phyloP scores from a whole-genome alignment of 1,140 invertebrate genomes.

The Armadillidium nasatum region DNA sequence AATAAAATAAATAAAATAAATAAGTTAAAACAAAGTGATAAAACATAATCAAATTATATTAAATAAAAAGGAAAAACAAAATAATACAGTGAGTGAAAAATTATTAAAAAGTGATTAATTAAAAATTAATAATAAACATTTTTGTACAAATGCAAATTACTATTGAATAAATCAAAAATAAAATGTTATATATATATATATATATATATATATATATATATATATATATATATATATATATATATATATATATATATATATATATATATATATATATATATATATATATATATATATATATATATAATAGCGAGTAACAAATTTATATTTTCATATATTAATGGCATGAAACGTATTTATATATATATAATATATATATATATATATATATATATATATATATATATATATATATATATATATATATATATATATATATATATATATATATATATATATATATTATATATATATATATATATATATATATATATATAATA shows the following conservation, averaged over 20 bases:
- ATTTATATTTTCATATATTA: no score
- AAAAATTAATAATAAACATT: not conserved
- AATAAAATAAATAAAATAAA: no score
- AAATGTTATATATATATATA: not conserved
- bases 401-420: no score
- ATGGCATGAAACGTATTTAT: no score
- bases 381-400: conserved; percentile 15
- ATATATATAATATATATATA: conserved; percentile 15
- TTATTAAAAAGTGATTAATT: not conserved
- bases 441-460: not conserved
- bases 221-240: conserved; percentile 12
- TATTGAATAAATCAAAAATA: not conserved
- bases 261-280: no score
- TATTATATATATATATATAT: not conserved
- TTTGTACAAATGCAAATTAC: not conserved
- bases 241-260: no score
- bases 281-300: no score
- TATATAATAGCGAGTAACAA: no score
- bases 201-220: conserved; percentile 11
- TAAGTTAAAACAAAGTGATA: no score
- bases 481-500: not conserved
- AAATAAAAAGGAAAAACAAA: no score
- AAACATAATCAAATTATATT: no score
- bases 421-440: not conserved
- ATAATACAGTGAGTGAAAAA: not conserved